These are phyloP conservation scores for Elaphurus davidianus DNA, from an alignment of 2,113 vertebrate species.

Conservation along the genomic window DNA sequence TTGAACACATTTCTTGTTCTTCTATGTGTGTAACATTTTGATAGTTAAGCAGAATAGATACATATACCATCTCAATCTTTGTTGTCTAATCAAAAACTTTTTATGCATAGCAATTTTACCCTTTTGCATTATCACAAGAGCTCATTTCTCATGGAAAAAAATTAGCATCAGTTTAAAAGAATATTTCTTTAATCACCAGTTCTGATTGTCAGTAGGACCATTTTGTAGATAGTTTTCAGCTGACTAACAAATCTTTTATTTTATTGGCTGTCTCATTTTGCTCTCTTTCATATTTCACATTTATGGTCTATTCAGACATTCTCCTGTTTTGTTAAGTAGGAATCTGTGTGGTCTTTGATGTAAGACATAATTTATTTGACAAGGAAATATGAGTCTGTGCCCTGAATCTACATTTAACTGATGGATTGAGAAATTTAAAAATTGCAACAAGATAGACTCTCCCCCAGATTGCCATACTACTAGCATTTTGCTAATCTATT, in stretches of 20 bases:
- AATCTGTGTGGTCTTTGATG: constrained; percentile 91
- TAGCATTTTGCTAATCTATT: constrained; percentile 83
- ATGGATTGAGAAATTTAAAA: constrained; percentile 86
- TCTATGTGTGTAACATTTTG: neutral
- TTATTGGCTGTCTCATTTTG: constrained; percentile 95
- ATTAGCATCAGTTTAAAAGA: constrained; percentile 91
- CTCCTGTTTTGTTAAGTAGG: constrained; percentile 89
- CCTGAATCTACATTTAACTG: constrained; percentile 90
- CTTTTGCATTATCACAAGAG: constrained; percentile 66
- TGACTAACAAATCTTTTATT: constrained; percentile 91
- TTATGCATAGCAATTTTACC: constrained; percentile 45
- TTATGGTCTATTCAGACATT: constrained; percentile 90
- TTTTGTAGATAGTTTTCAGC: constrained; percentile 84
- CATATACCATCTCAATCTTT: constrained; percentile 30
- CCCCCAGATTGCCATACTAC: constrained; percentile 64
- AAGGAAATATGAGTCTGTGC: constrained; percentile 87
- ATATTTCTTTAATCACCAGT: constrained; percentile 91
- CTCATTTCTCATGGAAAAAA: constrained; percentile 81
- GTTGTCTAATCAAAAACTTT: constrained; percentile 70
- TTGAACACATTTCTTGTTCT: constrained; percentile 63
- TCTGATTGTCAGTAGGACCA: constrained; percentile 88
- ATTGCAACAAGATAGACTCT: constrained; percentile 84
- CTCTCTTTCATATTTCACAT: constrained; percentile 93
- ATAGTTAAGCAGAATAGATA: constrained; percentile 24
- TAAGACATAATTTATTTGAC: constrained; percentile 93